Conservation (phyloP, 2,113 vertebrate genomes). For the Atrichornis clamosus region DNA sequence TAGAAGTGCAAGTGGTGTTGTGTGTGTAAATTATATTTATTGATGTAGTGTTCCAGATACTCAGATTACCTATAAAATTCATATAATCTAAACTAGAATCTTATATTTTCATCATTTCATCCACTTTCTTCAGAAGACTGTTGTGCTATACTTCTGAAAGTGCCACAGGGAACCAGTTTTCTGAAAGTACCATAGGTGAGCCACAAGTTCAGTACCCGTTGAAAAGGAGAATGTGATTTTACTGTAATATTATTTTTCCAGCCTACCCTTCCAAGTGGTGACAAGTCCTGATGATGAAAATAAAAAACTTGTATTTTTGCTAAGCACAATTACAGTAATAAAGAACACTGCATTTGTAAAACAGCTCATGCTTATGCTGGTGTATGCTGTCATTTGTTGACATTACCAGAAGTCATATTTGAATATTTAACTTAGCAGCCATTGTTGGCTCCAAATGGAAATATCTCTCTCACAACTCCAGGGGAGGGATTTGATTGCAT, state of each 20-base stretch:
- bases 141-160: not conserved
- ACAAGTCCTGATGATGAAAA: not conserved
- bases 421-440: not conserved
- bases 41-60: not conserved
- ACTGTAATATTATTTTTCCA: not conserved
- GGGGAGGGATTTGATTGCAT: not conserved
- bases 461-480: not conserved
- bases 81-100: not conserved
- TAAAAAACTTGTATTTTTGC: conserved; percentile 1
- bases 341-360: not conserved
- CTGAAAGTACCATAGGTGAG: not conserved
- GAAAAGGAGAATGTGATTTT: not conserved
- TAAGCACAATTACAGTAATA: not conserved
- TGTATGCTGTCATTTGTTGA: not conserved
- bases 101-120: not conserved
- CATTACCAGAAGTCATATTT: not conserved
- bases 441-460: not conserved
- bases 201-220: not conserved
- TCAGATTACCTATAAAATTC: not conserved
- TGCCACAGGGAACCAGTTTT: not conserved
- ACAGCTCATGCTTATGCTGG: not conserved
- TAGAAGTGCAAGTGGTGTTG: not conserved
- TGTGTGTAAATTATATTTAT: not conserved
- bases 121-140: not conserved
- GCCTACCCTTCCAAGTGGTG: not conserved